phyloP scores from a whole-genome alignment of 1,140 invertebrate species.

The Aphaenogaster rudis region DNA sequence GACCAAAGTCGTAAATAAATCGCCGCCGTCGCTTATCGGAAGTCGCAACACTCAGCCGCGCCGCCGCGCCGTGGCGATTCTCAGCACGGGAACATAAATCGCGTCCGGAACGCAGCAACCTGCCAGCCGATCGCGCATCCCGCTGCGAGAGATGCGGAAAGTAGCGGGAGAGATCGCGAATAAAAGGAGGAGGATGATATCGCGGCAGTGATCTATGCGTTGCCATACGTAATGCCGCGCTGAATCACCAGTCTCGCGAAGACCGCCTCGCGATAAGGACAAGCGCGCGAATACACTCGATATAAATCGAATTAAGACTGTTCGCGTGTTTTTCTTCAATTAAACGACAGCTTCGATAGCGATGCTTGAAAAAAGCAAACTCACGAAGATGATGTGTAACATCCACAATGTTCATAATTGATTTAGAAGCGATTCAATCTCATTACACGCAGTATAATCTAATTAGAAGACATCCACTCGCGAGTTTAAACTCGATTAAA shows the following conservation, averaged over 20 bases:
- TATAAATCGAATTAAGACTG: slow-evolving; percentile 7
- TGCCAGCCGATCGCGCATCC: neutral
- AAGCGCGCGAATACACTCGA: neutral
- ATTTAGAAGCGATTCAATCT: neutral
- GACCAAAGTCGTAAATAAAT: slow-evolving; percentile 44
- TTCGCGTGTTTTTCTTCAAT: slow-evolving; percentile 12
- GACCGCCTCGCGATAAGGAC: neutral
- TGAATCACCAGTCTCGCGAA: neutral
- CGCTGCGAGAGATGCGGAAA: neutral
- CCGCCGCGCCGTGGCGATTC: neutral
- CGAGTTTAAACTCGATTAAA: neutral
- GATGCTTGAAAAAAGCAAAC: neutral
- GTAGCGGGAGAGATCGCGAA: neutral
- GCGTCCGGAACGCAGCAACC: neutral
- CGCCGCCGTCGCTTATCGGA: slow-evolving; percentile 11
- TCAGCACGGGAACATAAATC: slow-evolving; percentile 34
- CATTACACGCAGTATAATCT: neutral
- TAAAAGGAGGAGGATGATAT: slow-evolving; percentile 12
- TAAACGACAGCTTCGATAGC: neutral
- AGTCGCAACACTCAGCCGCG: neutral
- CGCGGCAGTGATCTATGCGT: slow-evolving; percentile 2
- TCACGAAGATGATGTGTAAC: neutral
- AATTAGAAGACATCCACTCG: neutral
- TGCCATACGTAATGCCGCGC: neutral
- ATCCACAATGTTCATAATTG: neutral